Base-by-base conservation (phyloP, 2,797 vertebrate genomes). In the Chlorospingus flavigularis region DNA sequence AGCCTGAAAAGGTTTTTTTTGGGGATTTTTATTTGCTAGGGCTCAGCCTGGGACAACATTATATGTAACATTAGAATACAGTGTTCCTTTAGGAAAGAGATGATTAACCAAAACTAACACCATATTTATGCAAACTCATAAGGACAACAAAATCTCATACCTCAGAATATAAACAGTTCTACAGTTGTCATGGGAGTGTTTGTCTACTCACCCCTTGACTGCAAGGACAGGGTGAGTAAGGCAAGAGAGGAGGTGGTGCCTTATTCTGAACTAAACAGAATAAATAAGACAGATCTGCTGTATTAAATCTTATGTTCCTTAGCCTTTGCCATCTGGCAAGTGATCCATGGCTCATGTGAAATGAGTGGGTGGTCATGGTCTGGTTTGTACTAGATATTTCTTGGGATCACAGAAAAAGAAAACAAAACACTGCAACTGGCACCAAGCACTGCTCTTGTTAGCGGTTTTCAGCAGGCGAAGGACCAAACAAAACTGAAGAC, bases 291-390 rank as follows among this genome's bases (percentile, higher is more conserved):
- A 48, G 63, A 86, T 60, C 79, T 88, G 61, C 75, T 92, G 70
- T 28, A 88, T 79, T 83, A 91, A 90, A 90, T 78, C 51, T 93
- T 78, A 60, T 8, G 80, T 95, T 94, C 92, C 91, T 79, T 54
- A 90, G 54, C 37, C 53, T 75, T 84, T 93, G 91, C 95, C 92
- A 96, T 94, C 82, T 96, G 96, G 92, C 94, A 96, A 92, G 85
- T 71, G 82, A 91, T 76, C 48, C 13, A 0, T 25, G 55, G 82
- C 87, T 93, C 90, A 94, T 96, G 96, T 95, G 95, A 97, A 97
- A 97, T 4, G 90, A 97, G 96, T 96, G 95, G 95, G 96, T 92
- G 96, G 95, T 94, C 92, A 95, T 9, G 73, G 94, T 94, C 92
- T 78, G 6, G 85, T 94, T 92, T 96, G 82, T 79, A 78, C 66